A percentile compares a stretch with the other conserved stretches of the same genome.
phyloP scores from a whole-genome alignment of 2,797 vertebrate genomes.

The Poecilia wingei region DNA sequence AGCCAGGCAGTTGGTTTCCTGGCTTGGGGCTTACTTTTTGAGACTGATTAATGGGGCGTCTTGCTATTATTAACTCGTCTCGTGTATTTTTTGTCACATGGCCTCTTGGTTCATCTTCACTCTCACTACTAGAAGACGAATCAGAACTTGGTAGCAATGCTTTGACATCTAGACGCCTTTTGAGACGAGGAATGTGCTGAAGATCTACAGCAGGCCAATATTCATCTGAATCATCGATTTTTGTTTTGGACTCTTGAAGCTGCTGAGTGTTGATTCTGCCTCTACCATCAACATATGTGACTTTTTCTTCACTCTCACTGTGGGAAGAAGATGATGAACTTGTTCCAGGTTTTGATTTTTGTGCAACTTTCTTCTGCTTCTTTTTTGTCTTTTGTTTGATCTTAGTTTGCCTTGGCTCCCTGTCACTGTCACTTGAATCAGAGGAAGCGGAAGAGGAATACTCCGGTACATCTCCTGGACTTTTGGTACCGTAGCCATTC shows the following conservation, averaged over 20 bases:
- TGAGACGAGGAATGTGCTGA: fast-evolving
- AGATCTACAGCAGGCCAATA: constrained; percentile 14
- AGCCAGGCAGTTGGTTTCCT: neutral
- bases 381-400: constrained; percentile 22
- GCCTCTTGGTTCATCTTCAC: constrained; percentile 15
- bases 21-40: neutral
- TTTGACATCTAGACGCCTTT: constrained; percentile 20
- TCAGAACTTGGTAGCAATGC: fast-evolving
- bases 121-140: constrained; percentile 34
- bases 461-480: constrained; percentile 4
- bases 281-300: constrained; percentile 10
- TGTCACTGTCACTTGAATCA: constrained; percentile 49
- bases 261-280: neutral
- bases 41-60: neutral
- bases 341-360: neutral
- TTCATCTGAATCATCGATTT: neutral
- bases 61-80: neutral
- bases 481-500: neutral
- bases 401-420: constrained; percentile 5
- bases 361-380: constrained; percentile 1
- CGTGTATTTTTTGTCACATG: neutral
- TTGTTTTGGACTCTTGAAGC: neutral
- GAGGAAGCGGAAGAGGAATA: constrained; percentile 39
- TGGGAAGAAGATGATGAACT: constrained; percentile 31
- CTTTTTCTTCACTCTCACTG: constrained; percentile 29